phyloP scores from a whole-genome alignment of 2,797 vertebrate genomes.

The Centropyge bicolor region DNA sequence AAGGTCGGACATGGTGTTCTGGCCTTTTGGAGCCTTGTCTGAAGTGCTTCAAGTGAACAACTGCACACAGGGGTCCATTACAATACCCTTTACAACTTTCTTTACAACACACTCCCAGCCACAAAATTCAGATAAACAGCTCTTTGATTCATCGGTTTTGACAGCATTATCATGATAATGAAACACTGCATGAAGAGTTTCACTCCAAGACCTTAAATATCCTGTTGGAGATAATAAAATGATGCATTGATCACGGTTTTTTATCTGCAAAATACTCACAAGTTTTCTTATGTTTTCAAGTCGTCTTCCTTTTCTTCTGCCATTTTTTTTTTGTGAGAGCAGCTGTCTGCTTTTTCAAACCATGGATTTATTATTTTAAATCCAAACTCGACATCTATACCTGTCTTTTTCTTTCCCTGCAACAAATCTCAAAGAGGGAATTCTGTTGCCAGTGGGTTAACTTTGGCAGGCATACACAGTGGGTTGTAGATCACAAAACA shows the following conservation, averaged over 20 bases:
- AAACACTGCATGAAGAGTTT: not conserved
- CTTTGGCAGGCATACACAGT: constrained; percentile 11
- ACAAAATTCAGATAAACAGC: constrained; percentile 33
- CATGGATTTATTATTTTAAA: not conserved
- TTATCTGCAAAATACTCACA: not conserved
- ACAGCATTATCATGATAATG: constrained; percentile 43
- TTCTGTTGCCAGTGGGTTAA: constrained; percentile 12
- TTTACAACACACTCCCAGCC: constrained; percentile 33
- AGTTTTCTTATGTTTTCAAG: not conserved
- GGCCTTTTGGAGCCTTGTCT: constrained; percentile 64
- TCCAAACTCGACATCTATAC: constrained; percentile 3
- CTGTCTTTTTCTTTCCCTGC: not conserved
- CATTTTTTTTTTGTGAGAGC: constrained; percentile 4
- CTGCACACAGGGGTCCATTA: constrained; percentile 57
- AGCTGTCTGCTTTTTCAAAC: constrained; percentile 22
- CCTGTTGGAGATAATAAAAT: not conserved
- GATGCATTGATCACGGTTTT: not conserved
- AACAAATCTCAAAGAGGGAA: not conserved
- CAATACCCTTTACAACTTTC: constrained; percentile 55
- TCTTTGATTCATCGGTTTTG: constrained; percentile 32
- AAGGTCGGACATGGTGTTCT: constrained; percentile 69
- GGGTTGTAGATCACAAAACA: constrained; percentile 34
- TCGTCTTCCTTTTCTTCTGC: constrained; percentile 2
- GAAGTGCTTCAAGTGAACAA: constrained; percentile 61
- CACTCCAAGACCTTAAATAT: constrained; percentile 24